Conservation (phyloP, 2,888 invertebrate genomes). For the Hydrotaea cyrtoneurina region DNA sequence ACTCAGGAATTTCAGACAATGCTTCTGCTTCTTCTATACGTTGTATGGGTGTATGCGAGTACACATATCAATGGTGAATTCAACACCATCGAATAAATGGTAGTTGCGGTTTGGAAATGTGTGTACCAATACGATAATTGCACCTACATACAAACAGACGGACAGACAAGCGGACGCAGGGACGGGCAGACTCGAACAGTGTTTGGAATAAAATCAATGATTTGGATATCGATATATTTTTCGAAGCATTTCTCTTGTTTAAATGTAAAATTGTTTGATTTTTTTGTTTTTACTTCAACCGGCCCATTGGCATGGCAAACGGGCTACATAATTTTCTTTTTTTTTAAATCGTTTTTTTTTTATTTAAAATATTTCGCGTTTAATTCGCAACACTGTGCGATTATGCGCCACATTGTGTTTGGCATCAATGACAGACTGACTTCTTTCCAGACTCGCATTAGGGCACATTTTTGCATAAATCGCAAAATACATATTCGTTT, state of each 20-base stretch:
- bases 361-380: too few species aligned
- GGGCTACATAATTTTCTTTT: too few species aligned
- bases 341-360: too few species aligned
- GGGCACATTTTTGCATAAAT: constrained; percentile 31
- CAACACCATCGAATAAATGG: constrained; percentile 18
- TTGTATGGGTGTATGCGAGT: neutral
- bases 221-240: too few species aligned
- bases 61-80: constrained; percentile 10
- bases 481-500: constrained; percentile 5
- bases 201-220: neutral
- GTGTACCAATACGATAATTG: constrained; percentile 64
- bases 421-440: neutral
- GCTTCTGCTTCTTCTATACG: neutral
- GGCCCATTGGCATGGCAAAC: too few species aligned
- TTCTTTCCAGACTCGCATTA: constrained; percentile 13
- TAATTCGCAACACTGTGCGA: neutral
- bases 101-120: constrained; percentile 31
- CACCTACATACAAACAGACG: neutral
- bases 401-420: constrained; percentile 23
- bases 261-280: too few species aligned
- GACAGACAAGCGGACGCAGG: neutral
- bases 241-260: too few species aligned
- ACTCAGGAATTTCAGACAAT: constrained; percentile 38
- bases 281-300: too few species aligned
- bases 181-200: neutral